phyloP scores from a whole-genome alignment of 2,888 invertebrate species.

The Heliconius erato region DNA sequence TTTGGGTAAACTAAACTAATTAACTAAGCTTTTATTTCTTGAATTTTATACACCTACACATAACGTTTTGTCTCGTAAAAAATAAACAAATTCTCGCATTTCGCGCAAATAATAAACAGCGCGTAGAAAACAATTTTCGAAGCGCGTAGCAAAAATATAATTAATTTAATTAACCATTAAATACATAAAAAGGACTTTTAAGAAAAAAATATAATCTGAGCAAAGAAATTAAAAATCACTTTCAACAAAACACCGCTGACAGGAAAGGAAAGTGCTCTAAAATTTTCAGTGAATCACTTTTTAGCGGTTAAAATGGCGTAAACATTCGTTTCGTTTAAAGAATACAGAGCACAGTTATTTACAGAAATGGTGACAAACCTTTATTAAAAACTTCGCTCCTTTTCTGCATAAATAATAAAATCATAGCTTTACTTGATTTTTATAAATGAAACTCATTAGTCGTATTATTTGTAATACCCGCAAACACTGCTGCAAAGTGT shows the following conservation, averaged over 20 bases:
- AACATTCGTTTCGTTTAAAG: conserved; percentile 21
- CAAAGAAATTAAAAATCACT: not conserved
- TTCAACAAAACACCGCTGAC: conserved; percentile 2
- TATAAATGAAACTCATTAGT: no score
- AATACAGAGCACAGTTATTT: conserved; percentile 5
- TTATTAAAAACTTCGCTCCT: not conserved
- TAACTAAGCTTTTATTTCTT: no score
- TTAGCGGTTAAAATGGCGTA: conserved; percentile 21
- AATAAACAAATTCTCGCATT: no score
- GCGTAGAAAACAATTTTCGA: not conserved
- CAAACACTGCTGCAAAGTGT: no score
- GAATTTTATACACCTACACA: no score
- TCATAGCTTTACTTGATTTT: not conserved
- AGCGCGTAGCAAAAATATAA: not conserved
- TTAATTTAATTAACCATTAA: not conserved
- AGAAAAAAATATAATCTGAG: not conserved
- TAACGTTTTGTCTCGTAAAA: no score
- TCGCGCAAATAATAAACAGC: no score
- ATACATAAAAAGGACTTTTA: not conserved
- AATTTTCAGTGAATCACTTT: conserved; percentile 25
- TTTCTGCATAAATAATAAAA: not conserved
- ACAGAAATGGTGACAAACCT: not conserved
- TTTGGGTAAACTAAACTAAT: no score
- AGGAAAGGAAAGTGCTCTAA: conserved; percentile 21
- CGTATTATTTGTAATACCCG: no score